Evolutionary conservation across 2,113 vertebrate species (phyloP).

Genomic region (cattle (Bos taurus)): ARS-UCD2.0 NC_037345.1:61928501-61929000

Average conservation of each 20-base stretch:
- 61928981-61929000: slow-evolving; percentile 74
- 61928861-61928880: slow-evolving; percentile 81
- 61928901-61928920: slow-evolving; percentile 79
- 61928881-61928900: slow-evolving; percentile 80
- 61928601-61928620: slow-evolving; percentile 68
- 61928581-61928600: slow-evolving; percentile 71
- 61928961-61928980: slow-evolving; percentile 39
- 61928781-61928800: slow-evolving; percentile 83
- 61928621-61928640: slow-evolving; percentile 69
- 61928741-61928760: slow-evolving; percentile 78
- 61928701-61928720: slow-evolving; percentile 71
- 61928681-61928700: slow-evolving; percentile 73
- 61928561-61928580: slow-evolving; percentile 50
- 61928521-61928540: slow-evolving; percentile 91
- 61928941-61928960: slow-evolving; percentile 66
- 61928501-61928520: slow-evolving; percentile 90
- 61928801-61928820: slow-evolving; percentile 82
- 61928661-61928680: slow-evolving; percentile 58
- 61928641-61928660: slow-evolving; percentile 79
- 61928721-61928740: slow-evolving; percentile 77
- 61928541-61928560: slow-evolving; percentile 89
- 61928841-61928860: slow-evolving; percentile 76
- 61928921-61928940: slow-evolving; percentile 75
- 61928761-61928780: slow-evolving; percentile 79
- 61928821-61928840: slow-evolving; percentile 79